Base-by-base conservation (phyloP, 1,140 invertebrate genomes). In the Apis mellifera region DNA sequence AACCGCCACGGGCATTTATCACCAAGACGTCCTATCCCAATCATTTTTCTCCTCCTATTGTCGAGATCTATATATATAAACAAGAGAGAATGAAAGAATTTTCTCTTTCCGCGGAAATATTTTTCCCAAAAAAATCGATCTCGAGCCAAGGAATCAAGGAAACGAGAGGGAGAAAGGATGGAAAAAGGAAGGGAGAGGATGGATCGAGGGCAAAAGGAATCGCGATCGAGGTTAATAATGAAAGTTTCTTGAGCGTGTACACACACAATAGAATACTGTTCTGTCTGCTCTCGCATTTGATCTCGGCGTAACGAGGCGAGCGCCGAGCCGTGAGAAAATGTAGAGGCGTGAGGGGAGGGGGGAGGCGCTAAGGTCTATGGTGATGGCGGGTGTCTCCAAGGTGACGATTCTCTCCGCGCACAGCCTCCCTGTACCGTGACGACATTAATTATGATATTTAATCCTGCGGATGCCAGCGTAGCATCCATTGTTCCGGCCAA, bases 381-480 rank as follows among this genome's bases (percentile, higher is more conserved):
- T 13, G 21, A 68, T 48, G 13, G 83, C 84, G 87, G 78, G 90
- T 89, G 90, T 92, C 90, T 88, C 85, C 88, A 89, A 86, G 90
- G 90, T 91, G 90, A 92, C 89, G 91, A 91, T 89, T 90, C 89
- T 89, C 88, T n/a, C 78, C 75, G 77, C 73, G 78, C 48, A 73
- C 48, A 59, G 23, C 3, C 62, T 85, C 59, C 59, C 52, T 13
- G 78, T 83, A 78, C 74, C 80, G 74, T 86, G 85, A 73, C 87
- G 84, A 92, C 90, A 91, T 93, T 93, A 93, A 93, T 93, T 93
- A 92, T 92, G 91, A 93, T 92, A 92, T 92, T 93, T 93, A 92
- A 92, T 93, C 89, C 90, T 82, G 71, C 70, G 88, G 65, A 77
- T 78, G 65, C 52, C 70, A 69, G 76, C 83, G 82, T 62, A 77